These are phyloP conservation scores for Lithobius niger DNA, from an alignment of 1,140 invertebrate species.

Conservation along the genomic window DNA sequence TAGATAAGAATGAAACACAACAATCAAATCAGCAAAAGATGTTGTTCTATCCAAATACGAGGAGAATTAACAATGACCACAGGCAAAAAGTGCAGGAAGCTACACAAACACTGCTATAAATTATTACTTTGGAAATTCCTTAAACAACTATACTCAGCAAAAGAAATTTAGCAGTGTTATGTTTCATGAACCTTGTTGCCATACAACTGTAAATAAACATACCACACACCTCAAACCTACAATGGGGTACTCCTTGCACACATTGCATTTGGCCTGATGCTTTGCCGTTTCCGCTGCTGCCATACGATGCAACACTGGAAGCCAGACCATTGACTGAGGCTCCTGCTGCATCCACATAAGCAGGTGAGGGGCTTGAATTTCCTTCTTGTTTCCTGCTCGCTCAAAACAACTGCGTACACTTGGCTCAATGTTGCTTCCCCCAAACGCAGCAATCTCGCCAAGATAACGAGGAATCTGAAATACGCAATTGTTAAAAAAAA, in stretches of 20 bases:
- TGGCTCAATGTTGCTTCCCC: conserved; percentile 97
- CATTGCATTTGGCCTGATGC: conserved; percentile 98
- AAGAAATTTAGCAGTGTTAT: too few relatives aligned
- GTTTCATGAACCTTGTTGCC: too few relatives aligned
- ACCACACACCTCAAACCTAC: conserved; percentile 87
- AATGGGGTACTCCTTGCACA: conserved; percentile 97
- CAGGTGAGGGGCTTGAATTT: conserved; percentile 68
- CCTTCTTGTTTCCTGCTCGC: conserved; percentile 52
- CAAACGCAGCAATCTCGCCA: conserved; percentile 95
- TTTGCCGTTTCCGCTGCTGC: conserved; percentile 85
- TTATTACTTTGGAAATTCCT: too few relatives aligned
- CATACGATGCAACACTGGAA: conserved; percentile 90
- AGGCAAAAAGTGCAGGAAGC: too few relatives aligned
- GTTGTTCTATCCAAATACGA: too few relatives aligned
- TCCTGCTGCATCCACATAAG: conserved; percentile 90
- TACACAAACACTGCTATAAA: too few relatives aligned
- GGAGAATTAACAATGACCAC: too few relatives aligned
- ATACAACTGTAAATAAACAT: too few relatives aligned
- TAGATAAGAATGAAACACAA: too few relatives aligned
- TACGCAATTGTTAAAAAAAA: background rate
- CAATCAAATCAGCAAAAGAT: too few relatives aligned
- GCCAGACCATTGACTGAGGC: conserved; percentile 95
- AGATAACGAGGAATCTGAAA: conserved; percentile 70
- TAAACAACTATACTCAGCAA: too few relatives aligned
- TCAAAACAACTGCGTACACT: conserved; percentile 94